Conservation (phyloP, 2,888 invertebrate genomes). For the Phalera bucephala region DNA sequence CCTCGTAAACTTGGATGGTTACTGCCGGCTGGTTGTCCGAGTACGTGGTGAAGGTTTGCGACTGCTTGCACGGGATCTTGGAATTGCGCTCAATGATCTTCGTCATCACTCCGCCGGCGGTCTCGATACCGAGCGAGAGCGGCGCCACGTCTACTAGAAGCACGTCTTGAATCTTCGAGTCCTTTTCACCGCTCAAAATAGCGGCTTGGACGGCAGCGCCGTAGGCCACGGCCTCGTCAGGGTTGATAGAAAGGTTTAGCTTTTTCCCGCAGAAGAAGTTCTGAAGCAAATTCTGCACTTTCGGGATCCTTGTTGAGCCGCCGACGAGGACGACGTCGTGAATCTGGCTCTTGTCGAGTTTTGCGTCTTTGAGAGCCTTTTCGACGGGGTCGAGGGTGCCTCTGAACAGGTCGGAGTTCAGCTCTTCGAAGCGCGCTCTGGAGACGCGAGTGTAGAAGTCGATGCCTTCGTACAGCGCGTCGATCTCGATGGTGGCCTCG, state of each 20-base stretch:
- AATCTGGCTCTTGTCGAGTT: slow-evolving; percentile 83
- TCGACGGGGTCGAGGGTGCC: slow-evolving; percentile 90
- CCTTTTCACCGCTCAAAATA: slow-evolving; percentile 86
- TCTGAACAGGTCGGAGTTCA: slow-evolving; percentile 88
- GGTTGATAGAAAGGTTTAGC: slow-evolving; percentile 85
- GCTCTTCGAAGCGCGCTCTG: slow-evolving; percentile 87
- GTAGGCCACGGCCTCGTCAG: slow-evolving; percentile 87
- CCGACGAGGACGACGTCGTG: slow-evolving; percentile 86
- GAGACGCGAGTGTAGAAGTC: slow-evolving; percentile 84
- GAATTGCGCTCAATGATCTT: slow-evolving; percentile 86
- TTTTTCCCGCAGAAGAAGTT: slow-evolving; percentile 89
- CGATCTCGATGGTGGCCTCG: slow-evolving; percentile 87
- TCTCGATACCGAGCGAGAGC: too few relatives aligned
- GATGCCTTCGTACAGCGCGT: slow-evolving; percentile 86
- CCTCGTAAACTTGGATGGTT: slow-evolving; percentile 87
- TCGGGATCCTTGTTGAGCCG: slow-evolving; percentile 89
- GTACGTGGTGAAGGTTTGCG: slow-evolving; percentile 88
- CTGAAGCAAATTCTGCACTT: slow-evolving; percentile 86
- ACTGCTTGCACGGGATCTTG: too few relatives aligned
- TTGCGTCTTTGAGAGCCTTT: slow-evolving; percentile 88
- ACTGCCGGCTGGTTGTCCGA: slow-evolving; percentile 91
- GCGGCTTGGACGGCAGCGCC: slow-evolving; percentile 88
- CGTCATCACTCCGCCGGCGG: slow-evolving; percentile 87
- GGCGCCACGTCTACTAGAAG: slow-evolving; percentile 59
- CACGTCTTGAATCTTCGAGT: slow-evolving; percentile 77